Percentiles rank a stretch among this genome's conserved stretches.
These are phyloP conservation scores for Corydoras sp. DNA, from an alignment of 2,113 vertebrate genomes.

Conservation along the genomic window DNA sequence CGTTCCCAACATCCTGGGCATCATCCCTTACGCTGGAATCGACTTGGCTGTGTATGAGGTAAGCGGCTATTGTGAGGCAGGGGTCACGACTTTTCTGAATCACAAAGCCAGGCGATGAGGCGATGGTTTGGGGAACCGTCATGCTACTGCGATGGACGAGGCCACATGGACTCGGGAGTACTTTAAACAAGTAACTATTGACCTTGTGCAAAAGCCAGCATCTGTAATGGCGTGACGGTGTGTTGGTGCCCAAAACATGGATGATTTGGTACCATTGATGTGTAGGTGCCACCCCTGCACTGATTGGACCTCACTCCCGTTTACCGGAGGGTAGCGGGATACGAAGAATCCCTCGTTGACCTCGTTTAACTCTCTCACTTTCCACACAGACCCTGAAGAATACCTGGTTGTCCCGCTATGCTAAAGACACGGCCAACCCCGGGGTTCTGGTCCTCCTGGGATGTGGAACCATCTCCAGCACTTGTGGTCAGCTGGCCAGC, in stretches of 20 bases:
- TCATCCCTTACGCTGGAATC: slow-evolving; percentile 64
- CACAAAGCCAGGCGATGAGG: no score
- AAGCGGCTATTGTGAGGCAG: background rate
- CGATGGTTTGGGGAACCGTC: no score
- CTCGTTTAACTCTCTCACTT: background rate
- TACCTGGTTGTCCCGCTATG: slow-evolving; percentile 81
- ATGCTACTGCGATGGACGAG: no score
- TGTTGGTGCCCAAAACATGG: no score
- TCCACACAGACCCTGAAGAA: slow-evolving; percentile 82
- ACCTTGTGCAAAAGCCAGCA: no score
- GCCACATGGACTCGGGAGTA: no score
- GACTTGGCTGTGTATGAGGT: slow-evolving; percentile 95
- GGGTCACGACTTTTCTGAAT: no score
- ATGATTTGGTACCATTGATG: no score
- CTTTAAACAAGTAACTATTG: no score
- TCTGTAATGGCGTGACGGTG: no score
- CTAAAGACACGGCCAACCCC: slow-evolving; percentile 85
- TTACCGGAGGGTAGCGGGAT: background rate
- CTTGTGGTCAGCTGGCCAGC: slow-evolving; percentile 92
- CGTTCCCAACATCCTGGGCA: slow-evolving; percentile 83
- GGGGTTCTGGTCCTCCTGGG: slow-evolving; percentile 82
- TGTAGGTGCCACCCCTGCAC: no score
- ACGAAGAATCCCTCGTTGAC: background rate
- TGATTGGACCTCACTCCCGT: no score
- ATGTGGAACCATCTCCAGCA: slow-evolving; percentile 89